Conservation (phyloP, 2,888 invertebrate species). For the Stomorhina lunata region DNA sequence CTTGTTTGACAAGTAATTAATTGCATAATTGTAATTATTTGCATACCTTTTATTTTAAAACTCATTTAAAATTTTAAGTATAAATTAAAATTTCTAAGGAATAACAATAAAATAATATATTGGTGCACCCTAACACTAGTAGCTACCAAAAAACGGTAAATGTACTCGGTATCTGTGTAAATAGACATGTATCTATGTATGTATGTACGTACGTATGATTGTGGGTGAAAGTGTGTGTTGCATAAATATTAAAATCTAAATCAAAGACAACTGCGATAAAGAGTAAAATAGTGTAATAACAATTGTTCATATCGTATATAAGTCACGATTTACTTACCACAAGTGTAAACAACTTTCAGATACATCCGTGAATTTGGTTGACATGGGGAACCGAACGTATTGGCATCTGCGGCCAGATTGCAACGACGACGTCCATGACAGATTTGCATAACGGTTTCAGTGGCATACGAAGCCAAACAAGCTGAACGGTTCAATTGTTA, state of each 20-base stretch:
- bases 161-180: not conserved
- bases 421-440: constrained; percentile 93
- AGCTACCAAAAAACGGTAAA: not conserved
- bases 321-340: constrained; percentile 84
- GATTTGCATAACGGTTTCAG: constrained; percentile 93
- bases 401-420: constrained; percentile 89
- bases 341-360: constrained; percentile 93
- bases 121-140: not conserved
- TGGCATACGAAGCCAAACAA: constrained; percentile 92
- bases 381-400: constrained; percentile 91
- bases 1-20: no score
- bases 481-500: constrained; percentile 82
- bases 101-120: not conserved
- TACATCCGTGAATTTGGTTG: constrained; percentile 90
- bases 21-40: no score
- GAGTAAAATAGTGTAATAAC: constrained; percentile 26
- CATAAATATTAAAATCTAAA: constrained; percentile 32
- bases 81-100: not conserved
- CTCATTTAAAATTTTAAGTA: not conserved
- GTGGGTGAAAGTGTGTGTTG: not conserved
- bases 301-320: constrained; percentile 40
- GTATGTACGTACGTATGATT: not conserved
- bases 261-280: constrained; percentile 21
- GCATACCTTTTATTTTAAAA: not conserved
- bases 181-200: not conserved